A percentile compares a stretch with the other conserved stretches of the same genome.
phyloP scores from a whole-genome alignment of 2,113 vertebrate species.

The Albula goreensis region DNA sequence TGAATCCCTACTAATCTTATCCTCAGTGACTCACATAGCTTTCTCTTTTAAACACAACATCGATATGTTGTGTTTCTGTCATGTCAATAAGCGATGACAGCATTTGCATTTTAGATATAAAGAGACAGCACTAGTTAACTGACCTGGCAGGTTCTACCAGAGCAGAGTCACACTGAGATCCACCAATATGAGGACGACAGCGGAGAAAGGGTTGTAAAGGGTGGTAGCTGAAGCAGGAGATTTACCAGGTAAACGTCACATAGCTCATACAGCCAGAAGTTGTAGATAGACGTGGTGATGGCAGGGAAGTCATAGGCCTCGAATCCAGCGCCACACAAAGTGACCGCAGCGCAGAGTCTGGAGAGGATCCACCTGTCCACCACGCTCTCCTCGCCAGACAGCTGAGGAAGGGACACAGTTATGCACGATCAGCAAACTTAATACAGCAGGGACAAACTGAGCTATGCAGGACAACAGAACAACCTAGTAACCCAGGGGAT shows the following conservation, averaged over 20 bases:
- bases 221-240: not conserved
- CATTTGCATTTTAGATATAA: not conserved
- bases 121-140: not conserved
- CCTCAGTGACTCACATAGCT: too few species aligned
- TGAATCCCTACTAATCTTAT: too few species aligned
- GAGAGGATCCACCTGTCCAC: slow-evolving; percentile 85
- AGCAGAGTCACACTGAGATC: not conserved
- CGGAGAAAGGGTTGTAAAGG: too few species aligned
- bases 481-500: too few species aligned
- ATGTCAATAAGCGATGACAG: too few species aligned
- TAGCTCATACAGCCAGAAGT: slow-evolving; percentile 92
- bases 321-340: slow-evolving; percentile 73
- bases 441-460: not conserved
- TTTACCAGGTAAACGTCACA: slow-evolving; percentile 86
- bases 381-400: slow-evolving; percentile 72
- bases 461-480: too few species aligned
- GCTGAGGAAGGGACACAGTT: slow-evolving; percentile 48
- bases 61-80: too few species aligned
- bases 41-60: too few species aligned
- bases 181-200: too few species aligned
- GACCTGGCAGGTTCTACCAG: not conserved
- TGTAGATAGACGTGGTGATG: slow-evolving; percentile 83
- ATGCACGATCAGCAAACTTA: not conserved
- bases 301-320: slow-evolving; percentile 80
- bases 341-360: slow-evolving; percentile 75